A percentile compares a stretch with the other conserved stretches of the same genome.
Evolutionary conservation across 2,888 invertebrate genomes (phyloP).

Genomic region (Lymantria dispar): DNA sequence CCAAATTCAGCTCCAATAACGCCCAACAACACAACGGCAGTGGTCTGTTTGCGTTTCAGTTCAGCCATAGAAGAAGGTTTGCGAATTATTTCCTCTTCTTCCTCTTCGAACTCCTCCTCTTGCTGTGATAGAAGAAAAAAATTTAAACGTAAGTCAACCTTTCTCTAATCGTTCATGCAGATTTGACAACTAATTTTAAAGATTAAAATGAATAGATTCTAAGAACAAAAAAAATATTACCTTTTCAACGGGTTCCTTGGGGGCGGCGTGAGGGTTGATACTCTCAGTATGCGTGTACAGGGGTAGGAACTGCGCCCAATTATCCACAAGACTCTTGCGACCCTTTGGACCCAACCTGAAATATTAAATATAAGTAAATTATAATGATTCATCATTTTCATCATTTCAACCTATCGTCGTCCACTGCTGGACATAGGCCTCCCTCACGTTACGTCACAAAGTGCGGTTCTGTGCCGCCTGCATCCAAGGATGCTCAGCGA

Average conservation of each 20-base stretch:
- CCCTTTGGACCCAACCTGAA: conserved; percentile 92
- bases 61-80: conserved; percentile 94
- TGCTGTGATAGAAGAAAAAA: conserved; percentile 57
- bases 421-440: no score
- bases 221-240: conserved; percentile 16
- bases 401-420: no score
- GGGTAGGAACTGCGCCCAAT: conserved; percentile 98
- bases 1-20: conserved; percentile 99
- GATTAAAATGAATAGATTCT: no score
- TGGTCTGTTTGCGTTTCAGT: conserved; percentile 96
- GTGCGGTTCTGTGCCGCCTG: no score
- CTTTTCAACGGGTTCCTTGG: conserved; percentile 72
- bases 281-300: conserved; percentile 91
- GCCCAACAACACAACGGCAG: conserved; percentile 97
- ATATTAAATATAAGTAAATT: neutral
- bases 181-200: no score
- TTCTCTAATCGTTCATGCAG: no score
- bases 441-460: no score
- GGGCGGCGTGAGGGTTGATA: conserved; percentile 85
- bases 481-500: no score
- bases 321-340: conserved; percentile 94
- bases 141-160: no score
- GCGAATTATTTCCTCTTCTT: conserved; percentile 92
- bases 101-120: conserved; percentile 93
- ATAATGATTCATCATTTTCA: no score